Evolutionary conservation across 2,113 vertebrate genomes (phyloP), one percentile per base, ranked within the genome.

Genomic region (Vulpes vulpes): DNA sequence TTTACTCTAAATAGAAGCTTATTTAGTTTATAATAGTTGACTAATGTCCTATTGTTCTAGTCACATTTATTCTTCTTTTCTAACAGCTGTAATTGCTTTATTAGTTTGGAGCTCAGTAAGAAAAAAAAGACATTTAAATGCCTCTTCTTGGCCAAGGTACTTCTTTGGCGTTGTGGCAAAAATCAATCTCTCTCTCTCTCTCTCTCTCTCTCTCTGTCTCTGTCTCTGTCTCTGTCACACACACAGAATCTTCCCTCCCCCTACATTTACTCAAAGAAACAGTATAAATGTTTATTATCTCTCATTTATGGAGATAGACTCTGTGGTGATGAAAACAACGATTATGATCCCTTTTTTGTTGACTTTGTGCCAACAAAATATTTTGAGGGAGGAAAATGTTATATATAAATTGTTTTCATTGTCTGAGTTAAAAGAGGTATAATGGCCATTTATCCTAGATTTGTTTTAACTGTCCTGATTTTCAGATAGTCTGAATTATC

Each of bases 401-500:
- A 69, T 59, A 64, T 55, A 22, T 76, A 32, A 79, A 11, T 95
- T 60, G 8, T 93, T 94, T 98, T 92, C 6, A 11, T 67, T 71
- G 74, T 67, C 60, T 79, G 60, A 62, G 20, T 87, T 94, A 97
- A 96, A 94, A 89, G 87, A 96, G 85, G 32, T 89, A 0, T 49
- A 76, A 5, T 97, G 64, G 16, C 64, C 30, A 57, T 87, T 91
- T 96, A 94, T 89, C 83, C 79, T 97, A 97, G 90, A 95, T 96
- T 89, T 95, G 38, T 79, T 93, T 93, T 49, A 84, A 69, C 38
- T 96, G 94, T 80, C 83, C 82, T 97, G 55, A 88, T 97, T 98
- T 98, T 95, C 74, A 95, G 57, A 27, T 93, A 92, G 65, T 97
- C 78, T 94, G 55, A 94, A 92, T 98, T 96, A 92, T 89, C 96